These are phyloP conservation scores for Apomyelois bistriatella DNA, from an alignment of 2,888 invertebrate species.

Conservation along the genomic window DNA sequence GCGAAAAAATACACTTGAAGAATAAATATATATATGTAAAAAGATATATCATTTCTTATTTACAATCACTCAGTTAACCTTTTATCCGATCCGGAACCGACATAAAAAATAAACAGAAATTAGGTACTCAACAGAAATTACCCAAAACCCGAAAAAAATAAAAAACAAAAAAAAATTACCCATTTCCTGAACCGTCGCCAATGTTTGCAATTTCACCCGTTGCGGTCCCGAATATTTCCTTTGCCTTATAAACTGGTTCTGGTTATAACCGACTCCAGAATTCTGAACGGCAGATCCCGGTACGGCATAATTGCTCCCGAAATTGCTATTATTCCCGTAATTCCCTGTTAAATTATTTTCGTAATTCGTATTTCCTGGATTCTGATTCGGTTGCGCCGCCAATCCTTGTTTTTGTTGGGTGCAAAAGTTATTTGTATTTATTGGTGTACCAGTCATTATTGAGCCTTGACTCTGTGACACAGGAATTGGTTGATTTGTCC, in stretches of 20 bases:
- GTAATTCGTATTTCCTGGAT: neutral
- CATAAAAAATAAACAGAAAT: no score
- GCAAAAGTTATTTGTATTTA: neutral
- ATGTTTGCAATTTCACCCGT: conserved; percentile 65
- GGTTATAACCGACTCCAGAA: conserved; percentile 30
- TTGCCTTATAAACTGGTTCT: conserved; percentile 47
- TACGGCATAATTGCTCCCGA: conserved; percentile 21
- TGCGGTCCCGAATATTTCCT: conserved; percentile 81
- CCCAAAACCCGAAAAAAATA: conserved; percentile 21
- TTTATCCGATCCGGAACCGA: conserved; percentile 20
- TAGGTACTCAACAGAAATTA: no score
- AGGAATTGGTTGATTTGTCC: neutral
- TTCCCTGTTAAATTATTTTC: conserved; percentile 14
- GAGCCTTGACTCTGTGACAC: neutral
- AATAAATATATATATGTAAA: no score
- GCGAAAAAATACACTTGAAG: no score
- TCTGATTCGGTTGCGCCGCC: neutral
- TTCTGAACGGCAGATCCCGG: conserved; percentile 4
- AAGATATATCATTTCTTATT: no score
- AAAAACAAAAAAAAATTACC: conserved; percentile 82
- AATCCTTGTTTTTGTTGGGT: neutral
- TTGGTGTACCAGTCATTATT: neutral
- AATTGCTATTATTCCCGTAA: conserved; percentile 4
- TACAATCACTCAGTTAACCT: no score
- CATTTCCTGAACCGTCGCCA: conserved; percentile 88